phyloP scores from a whole-genome alignment of 2,113 vertebrate species.

The Esox niger region DNA sequence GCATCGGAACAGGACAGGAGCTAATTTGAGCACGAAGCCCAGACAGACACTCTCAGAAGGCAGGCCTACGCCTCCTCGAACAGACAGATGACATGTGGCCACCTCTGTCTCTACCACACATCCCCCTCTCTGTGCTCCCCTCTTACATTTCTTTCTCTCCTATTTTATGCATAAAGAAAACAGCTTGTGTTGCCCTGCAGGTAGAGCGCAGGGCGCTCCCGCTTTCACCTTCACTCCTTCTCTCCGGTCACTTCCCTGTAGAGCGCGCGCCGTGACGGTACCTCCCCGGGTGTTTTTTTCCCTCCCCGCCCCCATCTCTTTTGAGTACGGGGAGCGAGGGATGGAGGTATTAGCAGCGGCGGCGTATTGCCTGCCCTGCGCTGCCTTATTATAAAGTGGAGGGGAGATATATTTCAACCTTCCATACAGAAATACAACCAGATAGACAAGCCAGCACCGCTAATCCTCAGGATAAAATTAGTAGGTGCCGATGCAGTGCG shows the following conservation, averaged over 20 bases:
- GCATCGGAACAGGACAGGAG: background rate
- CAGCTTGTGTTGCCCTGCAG: conserved; percentile 77
- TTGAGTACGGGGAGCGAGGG: conserved; percentile 49
- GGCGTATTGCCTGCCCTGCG: conserved; percentile 81
- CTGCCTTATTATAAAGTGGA: conserved; percentile 92
- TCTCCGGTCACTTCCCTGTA: conserved; percentile 81
- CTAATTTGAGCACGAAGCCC: background rate
- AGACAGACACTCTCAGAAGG: background rate
- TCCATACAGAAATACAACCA: conserved; percentile 90
- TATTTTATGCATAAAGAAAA: conserved; percentile 75
- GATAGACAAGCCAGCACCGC: conserved; percentile 93
- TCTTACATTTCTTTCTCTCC: conserved; percentile 25
- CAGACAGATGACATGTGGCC: background rate
- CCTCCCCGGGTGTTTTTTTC: conserved; percentile 40
- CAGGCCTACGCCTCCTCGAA: background rate
- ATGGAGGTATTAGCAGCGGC: conserved; percentile 72
- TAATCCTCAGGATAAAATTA: conserved; percentile 99
- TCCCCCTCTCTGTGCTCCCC: background rate
- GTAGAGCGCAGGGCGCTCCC: conserved; percentile 67
- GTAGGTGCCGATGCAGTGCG: conserved; percentile 83
- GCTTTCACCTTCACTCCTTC: conserved; percentile 87
- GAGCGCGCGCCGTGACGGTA: conserved; percentile 74
- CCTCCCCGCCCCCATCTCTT: conserved; percentile 39
- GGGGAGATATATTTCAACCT: conserved; percentile 91
- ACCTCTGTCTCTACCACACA: conserved; percentile 8